Percentiles rank a stretch among this genome's conserved stretches.
Conservation (phyloP, 2,797 vertebrate genomes). For the Brachyalestes nurse region DNA sequence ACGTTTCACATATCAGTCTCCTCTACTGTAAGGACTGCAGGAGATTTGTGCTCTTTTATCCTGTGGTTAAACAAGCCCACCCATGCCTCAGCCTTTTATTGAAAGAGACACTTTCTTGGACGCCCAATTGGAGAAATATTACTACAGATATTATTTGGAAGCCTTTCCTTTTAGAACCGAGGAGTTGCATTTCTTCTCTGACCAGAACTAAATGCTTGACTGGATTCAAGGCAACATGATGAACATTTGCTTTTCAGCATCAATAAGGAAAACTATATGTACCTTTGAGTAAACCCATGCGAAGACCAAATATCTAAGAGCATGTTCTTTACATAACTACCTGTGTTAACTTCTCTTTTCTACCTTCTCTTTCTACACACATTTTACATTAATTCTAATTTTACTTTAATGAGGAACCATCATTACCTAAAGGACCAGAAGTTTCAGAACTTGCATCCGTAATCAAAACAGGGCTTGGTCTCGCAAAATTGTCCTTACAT, state of each 20-base stretch:
- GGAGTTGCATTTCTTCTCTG: constrained; percentile 20
- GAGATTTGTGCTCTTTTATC: constrained; percentile 42
- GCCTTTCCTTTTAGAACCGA: constrained; percentile 51
- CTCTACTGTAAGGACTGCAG: constrained; percentile 36
- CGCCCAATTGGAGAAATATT: constrained; percentile 54
- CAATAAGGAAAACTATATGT: background rate
- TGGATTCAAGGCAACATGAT: constrained; percentile 33
- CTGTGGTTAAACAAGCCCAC: constrained; percentile 49
- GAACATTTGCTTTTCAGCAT: constrained; percentile 20
- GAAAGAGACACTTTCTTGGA: constrained; percentile 55
- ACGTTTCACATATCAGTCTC: constrained; percentile 48
- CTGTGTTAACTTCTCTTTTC: background rate
- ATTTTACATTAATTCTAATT: too few relatives aligned
- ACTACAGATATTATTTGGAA: constrained; percentile 58
- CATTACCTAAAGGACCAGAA: too few relatives aligned
- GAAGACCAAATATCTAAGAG: constrained; percentile 11
- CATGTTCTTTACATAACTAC: background rate
- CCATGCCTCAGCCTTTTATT: constrained; percentile 52
- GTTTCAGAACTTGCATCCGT: background rate
- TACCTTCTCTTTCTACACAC: background rate
- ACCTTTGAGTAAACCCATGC: constrained; percentile 4
- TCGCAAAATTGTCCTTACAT: background rate
- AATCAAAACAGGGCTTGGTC: constrained; percentile 7
- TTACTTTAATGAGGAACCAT: background rate
- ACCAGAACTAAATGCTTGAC: constrained; percentile 36